Base-by-base conservation (phyloP, 2,888 invertebrate genomes). In the Beris morrisii region DNA sequence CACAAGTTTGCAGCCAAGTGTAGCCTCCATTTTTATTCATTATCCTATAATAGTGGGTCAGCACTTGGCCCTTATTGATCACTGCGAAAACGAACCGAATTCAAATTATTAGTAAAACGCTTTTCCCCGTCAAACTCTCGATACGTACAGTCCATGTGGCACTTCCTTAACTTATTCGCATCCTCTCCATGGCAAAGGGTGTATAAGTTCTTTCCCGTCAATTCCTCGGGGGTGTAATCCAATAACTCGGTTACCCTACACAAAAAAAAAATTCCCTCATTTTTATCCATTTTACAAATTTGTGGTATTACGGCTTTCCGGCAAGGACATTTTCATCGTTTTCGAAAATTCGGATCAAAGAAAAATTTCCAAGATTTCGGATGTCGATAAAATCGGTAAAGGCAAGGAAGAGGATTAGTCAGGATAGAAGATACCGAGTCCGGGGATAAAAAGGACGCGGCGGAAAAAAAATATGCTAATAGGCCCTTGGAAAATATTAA, bases 11-110 rank as follows among this genome's bases (percentile, higher is more conserved):
- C 75, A 97, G 83, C 97, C 97, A 97, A 64, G 95, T 94, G 83
- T 91, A 97, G 44, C 97, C 97, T 5, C 97, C 97, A 73, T 88
- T 90, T 80, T 96, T 96, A 83, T 96, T 97, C 91, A 97, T 94
- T 76, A 97, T 83, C 75, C 97, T 88, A 82, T 94, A 96, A 83
- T 97, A 97, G 81, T 95, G 94, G 13, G 96, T 96, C 79, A 97
- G 84, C 67, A 97, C 95, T 83, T 97, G 97, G 13, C 97, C 97
- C 82, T 97, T 97, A 82, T 92, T 89, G 77, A 97, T 91, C 82
- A 97, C 97, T 97, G 84, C 15, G 87, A 74, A 70, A 72, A 69
- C 67, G 69, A 22, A 22, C 22, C 22, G 70, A 70, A 72, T 69
- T 70, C 67, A 69, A 70, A 58, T 4, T 28, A 12, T 58, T 28